These are phyloP conservation scores for Reticulitermes lucifugus DNA, from an alignment of 2,888 invertebrate species.

Conservation along the genomic window DNA sequence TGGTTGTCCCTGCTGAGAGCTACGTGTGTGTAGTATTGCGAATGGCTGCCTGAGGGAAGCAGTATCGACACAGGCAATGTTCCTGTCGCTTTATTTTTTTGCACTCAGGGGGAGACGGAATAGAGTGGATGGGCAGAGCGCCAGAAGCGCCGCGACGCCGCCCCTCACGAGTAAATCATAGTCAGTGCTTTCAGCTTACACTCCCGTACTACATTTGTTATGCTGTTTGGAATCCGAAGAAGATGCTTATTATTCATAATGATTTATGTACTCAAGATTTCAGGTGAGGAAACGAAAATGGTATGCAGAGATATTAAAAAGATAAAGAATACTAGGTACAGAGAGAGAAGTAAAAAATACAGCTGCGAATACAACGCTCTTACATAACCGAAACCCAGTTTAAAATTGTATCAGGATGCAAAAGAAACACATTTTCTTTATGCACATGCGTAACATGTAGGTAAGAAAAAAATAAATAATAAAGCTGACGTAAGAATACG, in stretches of 20 bases:
- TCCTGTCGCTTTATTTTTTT: constrained; percentile 14
- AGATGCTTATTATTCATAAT: constrained; percentile 6
- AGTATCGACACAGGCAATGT: constrained; percentile 11
- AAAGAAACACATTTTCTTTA: too few species aligned
- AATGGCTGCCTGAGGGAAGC: constrained; percentile 7
- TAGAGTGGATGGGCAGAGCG: constrained; percentile 16
- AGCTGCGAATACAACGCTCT: too few species aligned
- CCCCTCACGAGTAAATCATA: constrained; percentile 15
- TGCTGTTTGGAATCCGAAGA: constrained; percentile 17
- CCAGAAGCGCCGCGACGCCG: constrained; percentile 12
- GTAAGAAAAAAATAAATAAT: too few species aligned
- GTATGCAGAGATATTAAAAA: too few species aligned
- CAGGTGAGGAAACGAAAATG: too few species aligned
- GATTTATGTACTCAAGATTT: constrained; percentile 4
- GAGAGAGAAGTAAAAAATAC: too few species aligned
- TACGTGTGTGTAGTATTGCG: background rate
- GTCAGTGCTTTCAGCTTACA: background rate
- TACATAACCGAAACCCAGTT: too few species aligned
- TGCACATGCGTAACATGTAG: too few species aligned
- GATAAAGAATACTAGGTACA: too few species aligned
- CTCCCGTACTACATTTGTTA: background rate
- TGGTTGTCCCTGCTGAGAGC: background rate
- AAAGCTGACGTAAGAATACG: too few species aligned
- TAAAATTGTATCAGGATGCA: too few species aligned
- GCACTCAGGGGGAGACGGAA: background rate